Base-by-base conservation (phyloP, 2,797 vertebrate genomes). In the Cygnus olor region DNA sequence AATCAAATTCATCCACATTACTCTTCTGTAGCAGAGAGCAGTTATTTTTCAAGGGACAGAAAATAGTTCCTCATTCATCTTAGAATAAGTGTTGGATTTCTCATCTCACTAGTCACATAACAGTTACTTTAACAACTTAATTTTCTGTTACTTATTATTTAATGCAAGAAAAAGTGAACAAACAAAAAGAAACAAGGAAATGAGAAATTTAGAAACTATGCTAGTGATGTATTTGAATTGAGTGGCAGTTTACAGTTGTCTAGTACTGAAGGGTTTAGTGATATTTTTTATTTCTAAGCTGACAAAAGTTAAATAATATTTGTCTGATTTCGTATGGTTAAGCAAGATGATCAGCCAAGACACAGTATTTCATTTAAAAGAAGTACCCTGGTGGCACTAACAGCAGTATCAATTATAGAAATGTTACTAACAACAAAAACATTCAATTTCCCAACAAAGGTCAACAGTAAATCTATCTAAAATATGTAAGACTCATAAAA, bases 391-490 rank as follows among this genome's bases (percentile, higher is more conserved):
- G 73, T 97, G 93, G 70, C 95, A 97, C 69, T 92, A 97, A 97
- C 87, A 96, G 96, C 80, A 82, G 81, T 96, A 96, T 97, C 96
- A 97, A 97, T 98, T 98, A 97, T 27, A 92, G 90, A 97, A 98
- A 97, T 96, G 85, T 93, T 97, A 95, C 71, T 87, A 96, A 96
- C 92, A 98, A 97, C 90, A 97, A 98, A 98, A 98, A 97, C 95
- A 97, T 97, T 97, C 92, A 47, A 96, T 97, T 98, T 95, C 49
- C 74, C 86, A 91, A 94, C 85, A 97, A 98, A 98, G 98, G 97
- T 98, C 98, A 98, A 94, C 90, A 92, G 85, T 98, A 98, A 98
- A 98, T 98, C 97, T 97, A 95, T 93, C 83, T 94, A 96, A 98
- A 98, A 97, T 97, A 97, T 28, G 49, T 96, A 96, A 94, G 85